Evolutionary conservation across 1,140 invertebrate species (phyloP).

Genomic region (Caenorhabditis tropicalis): DNA sequence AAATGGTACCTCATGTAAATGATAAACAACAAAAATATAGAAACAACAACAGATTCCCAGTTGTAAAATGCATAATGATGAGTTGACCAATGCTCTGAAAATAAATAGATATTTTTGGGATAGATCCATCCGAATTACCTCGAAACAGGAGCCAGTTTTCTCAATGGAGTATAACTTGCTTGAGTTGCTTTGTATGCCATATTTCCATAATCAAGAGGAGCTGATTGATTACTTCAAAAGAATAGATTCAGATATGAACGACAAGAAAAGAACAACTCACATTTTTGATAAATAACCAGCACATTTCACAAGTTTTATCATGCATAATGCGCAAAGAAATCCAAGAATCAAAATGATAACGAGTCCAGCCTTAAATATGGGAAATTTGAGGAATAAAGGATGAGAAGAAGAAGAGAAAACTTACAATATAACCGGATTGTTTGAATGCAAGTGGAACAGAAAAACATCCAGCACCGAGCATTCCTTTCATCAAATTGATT

Average conservation of each 20-base stretch:
- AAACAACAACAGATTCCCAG: conserved; percentile 69
- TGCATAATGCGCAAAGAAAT: conserved; percentile 64
- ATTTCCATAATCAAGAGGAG: conserved; percentile 63
- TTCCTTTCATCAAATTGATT: conserved; percentile 67
- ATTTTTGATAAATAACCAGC: conserved; percentile 64
- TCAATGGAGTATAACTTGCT: conserved; percentile 59
- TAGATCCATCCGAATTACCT: conserved; percentile 28
- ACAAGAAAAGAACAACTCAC: neutral
- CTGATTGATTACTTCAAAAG: conserved; percentile 58
- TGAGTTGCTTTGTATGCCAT: conserved; percentile 63
- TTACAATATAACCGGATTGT: conserved; percentile 65
- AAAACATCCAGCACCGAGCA: conserved; percentile 69
- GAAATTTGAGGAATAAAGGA: neutral
- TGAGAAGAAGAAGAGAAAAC: neutral
- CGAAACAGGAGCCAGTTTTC: conserved; percentile 54
- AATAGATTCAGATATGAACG: neutral
- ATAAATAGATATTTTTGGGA: neutral
- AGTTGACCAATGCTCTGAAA: conserved; percentile 52
- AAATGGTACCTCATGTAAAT: conserved; percentile 63
- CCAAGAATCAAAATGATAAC: conserved; percentile 63
- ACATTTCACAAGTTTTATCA: conserved; percentile 67
- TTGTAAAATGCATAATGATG: conserved; percentile 57
- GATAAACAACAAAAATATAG: conserved; percentile 66
- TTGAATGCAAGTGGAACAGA: conserved; percentile 66
- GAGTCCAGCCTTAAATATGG: conserved; percentile 58